phyloP scores from a whole-genome alignment of 2,888 invertebrate species.

The Macrostomum cliftonense region DNA sequence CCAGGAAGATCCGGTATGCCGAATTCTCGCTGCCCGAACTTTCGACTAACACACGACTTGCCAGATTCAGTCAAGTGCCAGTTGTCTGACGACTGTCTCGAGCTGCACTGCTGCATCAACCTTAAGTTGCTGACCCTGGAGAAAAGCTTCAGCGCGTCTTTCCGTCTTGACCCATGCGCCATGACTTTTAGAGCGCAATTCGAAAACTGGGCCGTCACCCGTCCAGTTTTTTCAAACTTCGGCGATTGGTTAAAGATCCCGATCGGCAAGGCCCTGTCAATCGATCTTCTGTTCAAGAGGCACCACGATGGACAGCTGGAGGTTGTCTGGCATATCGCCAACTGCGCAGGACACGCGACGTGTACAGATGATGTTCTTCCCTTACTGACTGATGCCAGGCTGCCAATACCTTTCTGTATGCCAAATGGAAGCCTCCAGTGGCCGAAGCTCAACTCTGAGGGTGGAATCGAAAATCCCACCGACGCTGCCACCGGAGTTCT shows the following conservation, averaged over 20 bases:
- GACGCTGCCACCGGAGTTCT: slow-evolving; percentile 1
- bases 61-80: background rate
- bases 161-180: slow-evolving; percentile 16
- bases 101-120: background rate
- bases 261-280: background rate
- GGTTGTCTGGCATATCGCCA: background rate
- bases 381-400: background rate
- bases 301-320: background rate
- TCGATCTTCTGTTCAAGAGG: background rate
- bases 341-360: background rate
- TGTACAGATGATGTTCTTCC: background rate
- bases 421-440: slow-evolving; percentile 1
- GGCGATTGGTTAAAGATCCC: background rate
- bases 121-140: background rate
- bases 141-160: slow-evolving; percentile 14
- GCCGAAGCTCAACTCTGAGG: slow-evolving; percentile 2
- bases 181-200: slow-evolving; percentile 15
- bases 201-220: slow-evolving; percentile 14
- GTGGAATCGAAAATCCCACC: background rate
- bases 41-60: background rate
- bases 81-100: background rate
- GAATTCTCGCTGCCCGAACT: background rate
- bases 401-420: background rate
- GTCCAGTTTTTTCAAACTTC: slow-evolving; percentile 9
- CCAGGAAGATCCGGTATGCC: background rate